phyloP scores from a whole-genome alignment of 1,140 invertebrate species.

The Maniola jurtina region DNA sequence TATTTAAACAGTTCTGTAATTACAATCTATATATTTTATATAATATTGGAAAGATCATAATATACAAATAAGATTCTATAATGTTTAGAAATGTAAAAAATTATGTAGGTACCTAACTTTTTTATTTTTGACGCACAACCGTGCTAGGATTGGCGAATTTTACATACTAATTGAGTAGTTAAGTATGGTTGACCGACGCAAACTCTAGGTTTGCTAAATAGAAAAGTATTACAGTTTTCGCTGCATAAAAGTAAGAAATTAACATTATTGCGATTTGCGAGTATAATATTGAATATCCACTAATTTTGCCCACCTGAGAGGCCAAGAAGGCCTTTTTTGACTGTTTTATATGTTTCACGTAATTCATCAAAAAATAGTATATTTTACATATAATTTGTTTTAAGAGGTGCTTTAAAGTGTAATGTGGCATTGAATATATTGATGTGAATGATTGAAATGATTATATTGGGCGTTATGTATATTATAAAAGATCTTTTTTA shows the following conservation, averaged over 20 bases:
- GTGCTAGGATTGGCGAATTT: no score
- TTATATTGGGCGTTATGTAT: conserved; percentile 3
- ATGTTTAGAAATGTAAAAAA: no score
- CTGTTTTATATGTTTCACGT: conserved; percentile 20
- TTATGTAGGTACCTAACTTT: no score
- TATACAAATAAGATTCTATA: no score
- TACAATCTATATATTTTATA: no score
- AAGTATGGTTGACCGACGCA: no score
- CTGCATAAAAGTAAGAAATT: conserved; percentile 13
- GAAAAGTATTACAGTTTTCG: no score
- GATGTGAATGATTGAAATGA: background rate
- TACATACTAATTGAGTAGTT: no score
- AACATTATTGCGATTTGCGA: conserved; percentile 7
- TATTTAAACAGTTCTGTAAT: no score
- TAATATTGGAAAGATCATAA: no score
- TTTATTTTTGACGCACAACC: no score
- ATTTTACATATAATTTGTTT: conserved; percentile 1
- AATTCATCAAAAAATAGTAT: background rate
- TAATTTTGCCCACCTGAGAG: conserved; percentile 22
- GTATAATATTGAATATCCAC: conserved; percentile 14
- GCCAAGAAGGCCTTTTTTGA: conserved; percentile 19
- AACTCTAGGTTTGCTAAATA: no score
- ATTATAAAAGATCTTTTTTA: background rate
- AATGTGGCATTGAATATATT: conserved; percentile 9
- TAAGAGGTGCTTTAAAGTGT: conserved; percentile 10